Conservation (phyloP, 2,113 vertebrate species). For the Lucifuga dentata region DNA sequence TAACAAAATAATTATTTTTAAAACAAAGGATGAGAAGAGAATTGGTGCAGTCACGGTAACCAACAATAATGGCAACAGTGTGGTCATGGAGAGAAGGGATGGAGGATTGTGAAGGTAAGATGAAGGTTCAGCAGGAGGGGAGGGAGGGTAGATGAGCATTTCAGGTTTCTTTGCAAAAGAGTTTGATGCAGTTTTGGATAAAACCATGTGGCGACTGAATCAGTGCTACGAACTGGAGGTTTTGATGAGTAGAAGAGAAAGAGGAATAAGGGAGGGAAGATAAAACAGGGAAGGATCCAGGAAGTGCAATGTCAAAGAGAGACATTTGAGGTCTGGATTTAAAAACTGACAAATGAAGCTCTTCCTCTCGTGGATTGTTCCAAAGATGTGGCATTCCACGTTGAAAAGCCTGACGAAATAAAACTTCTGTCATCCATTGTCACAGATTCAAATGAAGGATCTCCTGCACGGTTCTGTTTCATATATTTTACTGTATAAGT, state of each 20-base stretch:
- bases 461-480: conserved; percentile 18
- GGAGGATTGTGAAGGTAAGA: neutral
- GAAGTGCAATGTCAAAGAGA: conserved; percentile 1
- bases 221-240: neutral
- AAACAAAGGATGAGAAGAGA: neutral
- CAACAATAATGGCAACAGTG: neutral
- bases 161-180: too few relatives aligned
- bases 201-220: neutral
- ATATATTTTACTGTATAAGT: conserved; percentile 48
- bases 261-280: neutral
- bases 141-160: too few relatives aligned
- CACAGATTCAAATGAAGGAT: conserved; percentile 13
- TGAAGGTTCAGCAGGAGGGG: neutral
- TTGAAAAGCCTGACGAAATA: neutral
- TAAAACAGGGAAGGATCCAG: neutral
- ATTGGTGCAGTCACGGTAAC: neutral
- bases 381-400: neutral
- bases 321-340: neutral
- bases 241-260: neutral
- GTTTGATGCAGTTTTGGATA: too few relatives aligned
- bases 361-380: neutral
- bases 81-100: neutral
- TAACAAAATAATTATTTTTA: neutral
- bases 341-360: too few relatives aligned
- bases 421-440: neutral